phyloP scores from a whole-genome alignment of 2,888 invertebrate genomes.

The Sphaerophoria taeniata region DNA sequence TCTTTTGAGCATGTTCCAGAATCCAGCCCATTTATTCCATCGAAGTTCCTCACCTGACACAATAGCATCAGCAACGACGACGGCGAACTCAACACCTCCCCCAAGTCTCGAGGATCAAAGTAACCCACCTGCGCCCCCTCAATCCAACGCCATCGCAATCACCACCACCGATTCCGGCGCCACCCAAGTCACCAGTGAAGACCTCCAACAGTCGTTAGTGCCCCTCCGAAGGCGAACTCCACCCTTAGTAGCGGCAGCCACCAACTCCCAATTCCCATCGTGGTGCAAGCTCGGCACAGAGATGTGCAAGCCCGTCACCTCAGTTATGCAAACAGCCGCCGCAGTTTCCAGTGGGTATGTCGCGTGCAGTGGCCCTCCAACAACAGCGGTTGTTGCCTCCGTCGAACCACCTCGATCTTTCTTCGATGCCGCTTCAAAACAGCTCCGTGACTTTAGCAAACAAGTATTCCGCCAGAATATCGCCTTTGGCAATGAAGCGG shows the following conservation, averaged over 20 bases:
- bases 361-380: constrained; percentile 52
- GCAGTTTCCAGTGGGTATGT: constrained; percentile 51
- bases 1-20: constrained; percentile 86
- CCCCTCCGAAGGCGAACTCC: constrained; percentile 75
- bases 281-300: constrained; percentile 77
- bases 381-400: constrained; percentile 75
- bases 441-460: constrained; percentile 80
- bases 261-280: constrained; percentile 32
- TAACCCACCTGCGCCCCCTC: constrained; percentile 11
- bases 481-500: constrained; percentile 78
- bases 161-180: no score
- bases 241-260: constrained; percentile 51
- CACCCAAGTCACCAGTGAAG: constrained; percentile 19
- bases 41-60: constrained; percentile 82
- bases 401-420: constrained; percentile 78
- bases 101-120: constrained; percentile 22
- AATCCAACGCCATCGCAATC: no score
- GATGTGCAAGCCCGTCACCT: constrained; percentile 73
- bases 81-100: not conserved
- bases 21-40: constrained; percentile 86
- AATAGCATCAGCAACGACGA: constrained; percentile 32
- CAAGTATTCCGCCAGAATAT: constrained; percentile 82
- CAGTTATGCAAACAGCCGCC: constrained; percentile 74
- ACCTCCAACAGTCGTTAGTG: constrained; percentile 68
- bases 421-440: constrained; percentile 80